Conservation (phyloP, 2,113 vertebrate species). For the Malurus melanocephalus region DNA sequence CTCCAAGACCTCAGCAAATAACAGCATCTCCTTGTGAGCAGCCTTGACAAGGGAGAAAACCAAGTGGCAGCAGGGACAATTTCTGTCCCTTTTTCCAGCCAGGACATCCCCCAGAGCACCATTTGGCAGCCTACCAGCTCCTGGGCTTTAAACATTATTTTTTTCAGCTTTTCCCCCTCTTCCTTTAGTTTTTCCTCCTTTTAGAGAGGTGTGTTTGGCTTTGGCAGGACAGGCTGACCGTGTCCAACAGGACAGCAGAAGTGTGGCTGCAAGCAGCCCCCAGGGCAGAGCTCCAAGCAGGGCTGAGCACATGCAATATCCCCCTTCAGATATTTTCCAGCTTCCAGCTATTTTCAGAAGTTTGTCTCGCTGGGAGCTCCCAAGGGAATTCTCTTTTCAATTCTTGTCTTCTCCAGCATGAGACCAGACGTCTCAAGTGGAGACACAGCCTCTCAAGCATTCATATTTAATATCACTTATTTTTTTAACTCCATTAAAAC, state of each 20-base stretch:
- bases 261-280: not conserved
- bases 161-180: not conserved
- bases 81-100: not conserved
- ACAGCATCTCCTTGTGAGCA: not conserved
- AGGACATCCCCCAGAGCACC: not conserved
- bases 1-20: not conserved
- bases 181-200: not conserved
- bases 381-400: not conserved
- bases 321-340: not conserved
- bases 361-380: not conserved
- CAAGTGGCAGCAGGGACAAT: not conserved
- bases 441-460: not conserved
- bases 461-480: constrained; percentile 19
- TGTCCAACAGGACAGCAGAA: not conserved
- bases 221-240: not conserved
- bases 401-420: not conserved
- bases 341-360: not conserved
- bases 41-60: not conserved
- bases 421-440: not conserved
- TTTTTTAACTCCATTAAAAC: not conserved
- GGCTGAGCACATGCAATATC: not conserved
- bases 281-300: not conserved
- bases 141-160: not conserved
- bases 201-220: not conserved
- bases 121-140: not conserved